phyloP scores from a whole-genome alignment of 2,113 vertebrate genomes.

The Salvelinus fontinalis region DNA sequence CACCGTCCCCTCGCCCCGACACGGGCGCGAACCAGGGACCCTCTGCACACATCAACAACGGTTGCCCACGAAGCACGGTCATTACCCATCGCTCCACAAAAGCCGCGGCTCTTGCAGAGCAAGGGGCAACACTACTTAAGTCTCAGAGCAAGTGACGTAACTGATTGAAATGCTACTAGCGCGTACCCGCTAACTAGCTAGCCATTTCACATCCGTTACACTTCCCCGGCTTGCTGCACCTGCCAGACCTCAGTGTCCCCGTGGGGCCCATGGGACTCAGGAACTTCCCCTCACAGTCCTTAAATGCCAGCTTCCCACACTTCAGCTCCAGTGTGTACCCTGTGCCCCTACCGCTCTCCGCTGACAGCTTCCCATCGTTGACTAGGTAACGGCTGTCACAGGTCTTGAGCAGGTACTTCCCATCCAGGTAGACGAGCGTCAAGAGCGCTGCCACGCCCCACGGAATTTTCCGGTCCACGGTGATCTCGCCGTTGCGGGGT shows the following conservation, averaged over 20 bases:
- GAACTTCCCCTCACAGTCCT: slow-evolving; percentile 92
- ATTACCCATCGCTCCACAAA: no score
- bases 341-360: slow-evolving; percentile 70
- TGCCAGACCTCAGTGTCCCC: slow-evolving; percentile 87
- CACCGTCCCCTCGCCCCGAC: no score
- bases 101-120: no score
- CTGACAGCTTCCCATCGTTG: slow-evolving; percentile 84
- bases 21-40: no score
- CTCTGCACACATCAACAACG: no score
- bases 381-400: slow-evolving; percentile 88
- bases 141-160: no score
- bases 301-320: slow-evolving; percentile 91
- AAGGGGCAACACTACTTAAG: no score
- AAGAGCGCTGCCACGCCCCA: slow-evolving; percentile 93
- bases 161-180: no score
- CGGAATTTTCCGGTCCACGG: slow-evolving; percentile 86
- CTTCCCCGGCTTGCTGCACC: slow-evolving; percentile 90
- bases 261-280: slow-evolving; percentile 89
- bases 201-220: no score
- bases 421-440: slow-evolving; percentile 87
- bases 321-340: slow-evolving; percentile 91
- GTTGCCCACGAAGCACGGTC: no score
- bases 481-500: slow-evolving; percentile 82
- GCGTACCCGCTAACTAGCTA: no score
- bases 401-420: slow-evolving; percentile 89